A percentile compares a stretch with the other conserved stretches of the same genome.
phyloP scores from a whole-genome alignment of 2,888 invertebrate genomes.

The Holacanthella duospinosa region DNA sequence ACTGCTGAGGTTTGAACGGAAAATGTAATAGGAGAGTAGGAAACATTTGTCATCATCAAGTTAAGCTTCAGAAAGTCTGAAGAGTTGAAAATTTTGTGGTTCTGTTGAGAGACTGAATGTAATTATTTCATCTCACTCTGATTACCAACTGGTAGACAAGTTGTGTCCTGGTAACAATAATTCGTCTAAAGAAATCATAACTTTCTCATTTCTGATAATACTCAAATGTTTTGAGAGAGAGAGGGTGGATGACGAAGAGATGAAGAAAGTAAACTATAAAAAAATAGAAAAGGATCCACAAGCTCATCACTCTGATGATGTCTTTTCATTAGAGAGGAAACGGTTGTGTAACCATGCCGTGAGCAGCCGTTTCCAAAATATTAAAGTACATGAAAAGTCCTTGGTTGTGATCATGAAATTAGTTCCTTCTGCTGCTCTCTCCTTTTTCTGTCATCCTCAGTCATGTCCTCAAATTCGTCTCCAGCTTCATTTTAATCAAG shows the following conservation, averaged over 20 bases:
- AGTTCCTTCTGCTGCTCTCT: background rate
- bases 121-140: constrained; percentile 20
- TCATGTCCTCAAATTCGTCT: background rate
- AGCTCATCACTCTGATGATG: background rate
- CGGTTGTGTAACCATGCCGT: too few relatives aligned
- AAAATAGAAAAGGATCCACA: background rate
- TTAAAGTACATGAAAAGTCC: background rate
- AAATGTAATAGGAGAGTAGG: background rate
- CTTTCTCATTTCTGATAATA: too few relatives aligned
- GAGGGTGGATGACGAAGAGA: background rate
- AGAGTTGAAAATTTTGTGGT: constrained; percentile 21
- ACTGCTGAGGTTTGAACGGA: too few relatives aligned
- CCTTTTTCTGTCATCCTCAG: background rate
- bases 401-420: background rate
- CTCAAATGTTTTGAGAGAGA: too few relatives aligned
- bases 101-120: constrained; percentile 19
- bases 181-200: too few relatives aligned
- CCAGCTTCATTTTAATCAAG: constrained; percentile 1
- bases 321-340: background rate
- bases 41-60: constrained; percentile 29
- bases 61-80: constrained; percentile 9
- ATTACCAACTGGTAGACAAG: too few relatives aligned
- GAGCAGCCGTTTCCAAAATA: background rate
- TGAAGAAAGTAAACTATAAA: background rate
- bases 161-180: too few relatives aligned